phyloP scores from a whole-genome alignment of 2,113 vertebrate species.

The Mesembrinibis cayennensis region DNA sequence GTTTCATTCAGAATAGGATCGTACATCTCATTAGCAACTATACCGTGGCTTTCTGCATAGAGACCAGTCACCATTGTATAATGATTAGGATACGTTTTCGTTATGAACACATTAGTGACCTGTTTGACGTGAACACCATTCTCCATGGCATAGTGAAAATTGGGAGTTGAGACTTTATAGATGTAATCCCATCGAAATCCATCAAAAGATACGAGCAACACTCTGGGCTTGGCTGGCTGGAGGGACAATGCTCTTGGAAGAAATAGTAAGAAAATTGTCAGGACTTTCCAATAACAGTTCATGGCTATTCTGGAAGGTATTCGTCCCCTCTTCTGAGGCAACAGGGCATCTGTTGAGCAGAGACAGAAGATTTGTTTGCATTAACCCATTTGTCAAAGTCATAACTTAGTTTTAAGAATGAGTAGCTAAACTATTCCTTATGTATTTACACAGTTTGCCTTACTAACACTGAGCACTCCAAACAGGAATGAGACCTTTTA shows the following conservation, averaged over 20 bases:
- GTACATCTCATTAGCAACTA: conserved; percentile 91
- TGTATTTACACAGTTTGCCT: not conserved
- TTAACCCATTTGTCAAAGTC: not conserved
- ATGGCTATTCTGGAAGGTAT: conserved; percentile 36
- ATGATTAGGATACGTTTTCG: conserved; percentile 90
- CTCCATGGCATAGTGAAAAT: conserved; percentile 78
- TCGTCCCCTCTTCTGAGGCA: not conserved
- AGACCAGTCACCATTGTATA: conserved; percentile 90
- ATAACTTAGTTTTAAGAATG: not conserved
- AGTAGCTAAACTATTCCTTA: not conserved
- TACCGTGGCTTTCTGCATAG: conserved; percentile 86
- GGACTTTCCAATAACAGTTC: not conserved
- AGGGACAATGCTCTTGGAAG: not conserved
- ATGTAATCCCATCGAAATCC: conserved; percentile 94
- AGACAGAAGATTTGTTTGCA: not conserved
- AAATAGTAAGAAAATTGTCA: not conserved
- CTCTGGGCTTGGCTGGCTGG: conserved; percentile 63
- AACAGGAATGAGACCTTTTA: not conserved
- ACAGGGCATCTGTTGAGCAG: conserved; percentile 43
- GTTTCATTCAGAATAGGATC: conserved; percentile 81
- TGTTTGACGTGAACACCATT: conserved; percentile 80
- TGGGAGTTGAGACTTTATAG: conserved; percentile 79
- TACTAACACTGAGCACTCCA: not conserved
- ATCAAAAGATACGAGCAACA: conserved; percentile 90
- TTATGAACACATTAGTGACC: conserved; percentile 85